Conservation (phyloP, 2,888 invertebrate genomes). For the Ectemnius cavifrons region DNA sequence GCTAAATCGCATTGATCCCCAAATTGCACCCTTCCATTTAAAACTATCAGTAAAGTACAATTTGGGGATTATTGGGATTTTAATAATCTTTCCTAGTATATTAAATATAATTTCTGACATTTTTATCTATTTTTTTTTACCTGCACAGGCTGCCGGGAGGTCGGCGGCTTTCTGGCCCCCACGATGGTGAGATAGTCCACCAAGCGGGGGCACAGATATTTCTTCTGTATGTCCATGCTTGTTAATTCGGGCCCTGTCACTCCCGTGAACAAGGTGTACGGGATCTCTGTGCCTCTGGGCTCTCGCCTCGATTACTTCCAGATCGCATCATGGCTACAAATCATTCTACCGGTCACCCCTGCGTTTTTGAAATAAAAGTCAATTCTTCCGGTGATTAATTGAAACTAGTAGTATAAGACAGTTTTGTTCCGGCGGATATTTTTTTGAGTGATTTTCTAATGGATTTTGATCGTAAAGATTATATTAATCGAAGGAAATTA, state of each 20-base stretch:
- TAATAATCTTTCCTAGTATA: neutral
- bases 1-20: too few relatives aligned
- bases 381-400: neutral
- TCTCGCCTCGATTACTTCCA: slow-evolving; percentile 56
- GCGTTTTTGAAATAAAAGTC: slow-evolving; percentile 22
- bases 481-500: neutral
- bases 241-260: slow-evolving; percentile 68
- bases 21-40: neutral
- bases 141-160: slow-evolving; percentile 88
- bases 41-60: neutral
- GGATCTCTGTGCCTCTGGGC: slow-evolving; percentile 59
- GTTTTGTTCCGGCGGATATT: too few relatives aligned
- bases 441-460: too few relatives aligned
- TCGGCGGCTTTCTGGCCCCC: slow-evolving; percentile 89
- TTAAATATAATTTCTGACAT: neutral
- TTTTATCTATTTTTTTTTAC: slow-evolving; percentile 74
- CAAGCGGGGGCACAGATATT: slow-evolving; percentile 90
- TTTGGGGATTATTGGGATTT: neutral
- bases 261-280: slow-evolving; percentile 61
- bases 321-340: slow-evolving; percentile 64
- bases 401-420: too few relatives aligned
- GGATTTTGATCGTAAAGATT: too few relatives aligned
- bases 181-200: slow-evolving; percentile 99
- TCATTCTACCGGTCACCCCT: slow-evolving; percentile 56
- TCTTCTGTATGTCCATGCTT: slow-evolving; percentile 84